Percentiles rank a stretch among this genome's conserved stretches.
Evolutionary conservation across 92 coral and sea anemone species (phyloP).

Genomic region (Nematostella vectensis): DNA sequence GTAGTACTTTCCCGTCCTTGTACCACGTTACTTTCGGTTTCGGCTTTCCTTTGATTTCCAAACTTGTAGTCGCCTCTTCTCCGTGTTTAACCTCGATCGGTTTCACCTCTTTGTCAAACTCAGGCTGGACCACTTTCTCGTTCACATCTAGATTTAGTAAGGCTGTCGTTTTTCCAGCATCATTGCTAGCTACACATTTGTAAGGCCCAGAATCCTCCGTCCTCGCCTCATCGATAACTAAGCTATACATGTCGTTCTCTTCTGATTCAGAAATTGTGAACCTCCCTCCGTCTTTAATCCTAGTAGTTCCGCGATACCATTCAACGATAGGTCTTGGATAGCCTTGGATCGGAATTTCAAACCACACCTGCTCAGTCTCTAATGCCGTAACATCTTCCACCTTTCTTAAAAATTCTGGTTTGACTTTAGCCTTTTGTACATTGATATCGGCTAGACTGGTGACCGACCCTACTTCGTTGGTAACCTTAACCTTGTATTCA

Average conservation of each 20-base stretch:
- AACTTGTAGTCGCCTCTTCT: constrained; percentile 46
- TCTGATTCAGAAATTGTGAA: constrained; percentile 40
- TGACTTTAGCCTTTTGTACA: constrained; percentile 10
- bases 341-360: constrained; percentile 64
- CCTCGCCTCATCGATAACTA: constrained; percentile 47
- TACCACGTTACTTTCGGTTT: constrained; percentile 89
- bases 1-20: constrained; percentile 66
- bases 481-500: constrained; percentile 43
- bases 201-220: constrained; percentile 66
- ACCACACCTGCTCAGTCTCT: constrained; percentile 50
- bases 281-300: constrained; percentile 57
- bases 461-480: constrained; percentile 25
- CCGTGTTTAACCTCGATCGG: constrained; percentile 56
- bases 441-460: constrained; percentile 3
- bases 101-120: constrained; percentile 41
- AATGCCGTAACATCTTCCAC: constrained; percentile 36
- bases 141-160: constrained; percentile 52
- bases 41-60: constrained; percentile 69
- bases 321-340: constrained; percentile 51
- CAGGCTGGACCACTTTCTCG: constrained; percentile 58
- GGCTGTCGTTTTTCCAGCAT: constrained; percentile 54
- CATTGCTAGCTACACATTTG: constrained; percentile 72
- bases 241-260: constrained; percentile 53
- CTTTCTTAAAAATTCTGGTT: constrained; percentile 38
- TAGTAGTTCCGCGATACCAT: constrained; percentile 70